A percentile compares a stretch with the other conserved stretches of the same genome.
Conservation (phyloP, 1,140 invertebrate genomes). For the Drosophila mayri region DNA sequence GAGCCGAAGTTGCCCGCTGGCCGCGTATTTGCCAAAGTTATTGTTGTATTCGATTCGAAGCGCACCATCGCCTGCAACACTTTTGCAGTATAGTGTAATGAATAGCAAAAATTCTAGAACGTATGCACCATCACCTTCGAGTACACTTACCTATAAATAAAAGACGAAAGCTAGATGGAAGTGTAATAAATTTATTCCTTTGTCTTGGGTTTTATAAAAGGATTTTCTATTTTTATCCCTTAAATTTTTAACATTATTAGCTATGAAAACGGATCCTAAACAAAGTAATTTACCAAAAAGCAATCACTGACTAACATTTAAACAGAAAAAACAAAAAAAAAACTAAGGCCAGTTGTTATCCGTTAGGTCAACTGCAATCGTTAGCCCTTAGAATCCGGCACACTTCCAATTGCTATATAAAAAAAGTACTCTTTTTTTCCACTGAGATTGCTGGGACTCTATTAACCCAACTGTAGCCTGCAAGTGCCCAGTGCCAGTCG, state of each 20-base stretch:
- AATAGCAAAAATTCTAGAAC: neutral
- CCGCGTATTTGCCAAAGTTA: constrained; percentile 71
- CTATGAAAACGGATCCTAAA: neutral
- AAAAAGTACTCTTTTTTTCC: neutral
- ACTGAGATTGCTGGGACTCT: constrained; percentile 3
- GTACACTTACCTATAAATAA: neutral
- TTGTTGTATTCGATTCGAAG: constrained; percentile 61
- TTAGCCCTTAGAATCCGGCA: neutral
- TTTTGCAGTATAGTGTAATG: constrained; percentile 4
- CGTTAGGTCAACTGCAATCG: neutral
- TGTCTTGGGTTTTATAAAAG: too few species aligned
- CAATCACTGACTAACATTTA: neutral
- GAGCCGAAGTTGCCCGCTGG: constrained; percentile 40
- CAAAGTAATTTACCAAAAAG: constrained; percentile 3
- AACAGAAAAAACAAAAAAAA: neutral
- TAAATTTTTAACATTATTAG: neutral
- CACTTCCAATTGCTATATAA: neutral
- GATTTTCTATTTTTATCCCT: neutral
- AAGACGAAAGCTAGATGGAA: neutral
- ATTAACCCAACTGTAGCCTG: constrained; percentile 13
- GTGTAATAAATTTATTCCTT: too few species aligned
- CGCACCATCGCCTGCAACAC: constrained; percentile 5
- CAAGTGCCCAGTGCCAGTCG: constrained; percentile 15
- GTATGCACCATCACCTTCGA: neutral
- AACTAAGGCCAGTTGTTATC: neutral